Base-by-base conservation (phyloP, 2,888 invertebrate genomes). In the Slavum lentiscoides region DNA sequence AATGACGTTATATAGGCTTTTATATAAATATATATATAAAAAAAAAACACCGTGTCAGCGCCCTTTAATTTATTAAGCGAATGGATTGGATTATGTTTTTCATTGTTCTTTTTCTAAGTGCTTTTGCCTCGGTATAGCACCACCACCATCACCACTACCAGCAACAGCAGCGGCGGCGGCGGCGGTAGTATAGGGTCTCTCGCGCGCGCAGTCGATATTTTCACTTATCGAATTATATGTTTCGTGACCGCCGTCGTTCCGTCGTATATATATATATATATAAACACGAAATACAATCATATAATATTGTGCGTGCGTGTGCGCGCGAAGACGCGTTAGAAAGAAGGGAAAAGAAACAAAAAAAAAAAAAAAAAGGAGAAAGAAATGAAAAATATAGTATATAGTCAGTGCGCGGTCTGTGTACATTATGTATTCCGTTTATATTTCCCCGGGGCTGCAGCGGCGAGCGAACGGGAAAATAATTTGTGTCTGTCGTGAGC, bases 181-280 rank as follows among this genome's bases (percentile, higher is more conserved):
- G n/a, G 80, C 9, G 5, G 49, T 53, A 13, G 75, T 66, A 59
- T 19, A n/a, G 37, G 61, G 11, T 49, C n/a, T 23, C 30, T 30
- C 30, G 1, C 30, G 30, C 39, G 67, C 58, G 43, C 75, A 76
- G 75, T 76, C 75, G 75, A 76, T 76, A 76, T 76, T 76, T 76
- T 76, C 75, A 76, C 75, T 76, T 76, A 76, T 76, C 75, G 75
- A 76, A 76, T 80, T 80, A 80, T 80, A 72, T 80, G 80, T 80
- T 80, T 80, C 80, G 77, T 70, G 80, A 72, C 80, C 80, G 62
- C 64, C 62, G 75, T 76, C 67, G 75, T 43, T 23, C 66, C 21
- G 43, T 67, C 7, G 2, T 55, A 62, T n/a, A 70, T 11, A 39
- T 37, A 70, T 11, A 39, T 37, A 11, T 55, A 55, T 30, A 11